These are phyloP conservation scores for Crematogaster levior DNA, from an alignment of 2,888 invertebrate genomes.

Conservation along the genomic window DNA sequence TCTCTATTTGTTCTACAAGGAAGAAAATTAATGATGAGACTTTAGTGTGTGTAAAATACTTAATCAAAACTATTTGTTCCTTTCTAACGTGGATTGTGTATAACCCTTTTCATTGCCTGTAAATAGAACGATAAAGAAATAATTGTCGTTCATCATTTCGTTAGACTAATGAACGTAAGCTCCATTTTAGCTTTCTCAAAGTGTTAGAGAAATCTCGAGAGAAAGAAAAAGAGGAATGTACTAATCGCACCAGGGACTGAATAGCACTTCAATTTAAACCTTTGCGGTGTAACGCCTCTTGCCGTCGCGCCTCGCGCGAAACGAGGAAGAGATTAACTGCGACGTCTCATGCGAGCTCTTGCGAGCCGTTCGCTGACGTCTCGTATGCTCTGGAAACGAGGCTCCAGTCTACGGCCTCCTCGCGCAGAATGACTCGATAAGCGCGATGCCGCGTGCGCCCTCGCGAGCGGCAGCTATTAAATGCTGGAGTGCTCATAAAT, in stretches of 20 bases:
- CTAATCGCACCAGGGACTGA: conserved; percentile 42
- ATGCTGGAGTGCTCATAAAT: conserved; percentile 82
- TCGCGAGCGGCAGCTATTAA: conserved; percentile 81
- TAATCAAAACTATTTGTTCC: background rate
- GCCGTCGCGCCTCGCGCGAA: conserved; percentile 39
- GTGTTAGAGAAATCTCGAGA: background rate
- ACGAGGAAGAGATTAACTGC: conserved; percentile 55
- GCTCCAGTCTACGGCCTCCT: conserved; percentile 36
- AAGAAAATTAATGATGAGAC: background rate
- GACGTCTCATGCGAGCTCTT: conserved; percentile 49
- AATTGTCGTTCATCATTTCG: conserved; percentile 6
- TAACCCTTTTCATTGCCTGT: background rate
- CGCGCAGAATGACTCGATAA: conserved; percentile 67
- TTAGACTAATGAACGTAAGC: conserved; percentile 9
- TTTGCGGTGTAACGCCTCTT: conserved; percentile 36
- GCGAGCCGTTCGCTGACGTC: conserved; percentile 36
- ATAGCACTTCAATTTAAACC: conserved; percentile 48
- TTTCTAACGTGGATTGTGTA: background rate
- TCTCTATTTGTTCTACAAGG: background rate
- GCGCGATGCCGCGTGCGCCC: conserved; percentile 62
- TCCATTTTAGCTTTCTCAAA: background rate
- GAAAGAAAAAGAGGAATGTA: background rate
- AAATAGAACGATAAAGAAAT: conserved; percentile 7
- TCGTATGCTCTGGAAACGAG: conserved; percentile 48
- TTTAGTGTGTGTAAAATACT: background rate